Evolutionary conservation across 2,888 invertebrate genomes (phyloP).

Genomic region (Hydrotaea cyrtoneurina): DNA sequence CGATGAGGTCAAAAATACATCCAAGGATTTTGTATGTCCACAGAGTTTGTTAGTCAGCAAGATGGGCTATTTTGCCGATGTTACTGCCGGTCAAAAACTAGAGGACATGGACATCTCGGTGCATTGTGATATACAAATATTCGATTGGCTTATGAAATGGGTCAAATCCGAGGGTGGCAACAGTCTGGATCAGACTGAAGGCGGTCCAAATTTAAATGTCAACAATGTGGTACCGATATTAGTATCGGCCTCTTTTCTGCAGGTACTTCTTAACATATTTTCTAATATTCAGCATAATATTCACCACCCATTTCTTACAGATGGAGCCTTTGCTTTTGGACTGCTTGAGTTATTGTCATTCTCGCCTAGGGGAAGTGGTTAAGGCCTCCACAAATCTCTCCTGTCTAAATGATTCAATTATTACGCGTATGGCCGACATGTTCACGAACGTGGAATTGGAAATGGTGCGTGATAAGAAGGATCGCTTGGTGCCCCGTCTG

Average conservation of each 20-base stretch:
- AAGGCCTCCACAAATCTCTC: conserved; percentile 92
- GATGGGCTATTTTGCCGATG: conserved; percentile 97
- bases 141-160: conserved; percentile 98
- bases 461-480: conserved; percentile 91
- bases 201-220: conserved; percentile 85
- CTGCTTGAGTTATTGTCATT: conserved; percentile 92
- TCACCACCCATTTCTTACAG: conserved; percentile 79
- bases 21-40: conserved; percentile 94
- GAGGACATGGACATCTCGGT: conserved; percentile 98
- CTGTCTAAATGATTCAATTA: conserved; percentile 90
- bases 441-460: conserved; percentile 94
- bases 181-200: conserved; percentile 25
- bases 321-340: conserved; percentile 95
- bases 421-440: conserved; percentile 90
- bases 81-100: conserved; percentile 89
- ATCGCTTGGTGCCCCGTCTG: conserved; percentile 91
- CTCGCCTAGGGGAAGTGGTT: conserved; percentile 92
- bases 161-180: conserved; percentile 83
- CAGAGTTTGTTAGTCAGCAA: conserved; percentile 92
- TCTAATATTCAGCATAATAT: not conserved
- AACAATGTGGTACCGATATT: conserved; percentile 94
- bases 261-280: conserved; percentile 78
- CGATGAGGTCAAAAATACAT: conserved; percentile 94
- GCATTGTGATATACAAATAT: conserved; percentile 97
- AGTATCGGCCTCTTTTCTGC: conserved; percentile 95